Conservation (phyloP, 2,113 vertebrate genomes). For the Sceloporus undulatus region DNA sequence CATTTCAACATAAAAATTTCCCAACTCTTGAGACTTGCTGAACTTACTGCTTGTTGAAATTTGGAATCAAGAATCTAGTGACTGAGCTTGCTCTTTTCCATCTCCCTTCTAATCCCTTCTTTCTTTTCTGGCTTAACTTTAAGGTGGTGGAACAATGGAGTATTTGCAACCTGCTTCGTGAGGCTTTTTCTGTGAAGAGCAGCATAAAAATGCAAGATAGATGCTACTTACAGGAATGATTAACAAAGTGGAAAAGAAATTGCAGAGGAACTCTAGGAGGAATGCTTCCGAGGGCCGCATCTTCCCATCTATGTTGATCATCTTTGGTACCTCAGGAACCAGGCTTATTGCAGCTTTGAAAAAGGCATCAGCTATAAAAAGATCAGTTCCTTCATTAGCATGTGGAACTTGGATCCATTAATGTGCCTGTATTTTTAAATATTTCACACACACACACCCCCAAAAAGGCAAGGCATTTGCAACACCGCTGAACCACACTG, state of each 20-base stretch:
- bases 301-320: slow-evolving; percentile 93
- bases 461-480: too few species aligned
- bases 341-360: slow-evolving; percentile 93
- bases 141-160: too few species aligned
- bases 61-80: too few species aligned
- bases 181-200: not conserved
- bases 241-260: slow-evolving; percentile 91
- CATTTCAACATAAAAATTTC: too few species aligned
- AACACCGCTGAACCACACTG: too few species aligned
- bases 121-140: too few species aligned
- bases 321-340: slow-evolving; percentile 92
- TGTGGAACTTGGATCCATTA: not conserved
- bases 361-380: slow-evolving; percentile 91
- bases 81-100: too few species aligned
- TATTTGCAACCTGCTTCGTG: not conserved
- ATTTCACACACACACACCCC: not conserved
- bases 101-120: too few species aligned
- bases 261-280: slow-evolving; percentile 94
- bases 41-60: too few species aligned
- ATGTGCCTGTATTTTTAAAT: not conserved
- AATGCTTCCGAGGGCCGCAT: slow-evolving; percentile 89
- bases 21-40: too few species aligned
- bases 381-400: slow-evolving; percentile 23
- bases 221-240: slow-evolving; percentile 89
- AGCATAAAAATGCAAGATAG: not conserved